Evolutionary conservation across 2,888 invertebrate genomes (phyloP).

Genomic region (Masnerella sp.): DNA sequence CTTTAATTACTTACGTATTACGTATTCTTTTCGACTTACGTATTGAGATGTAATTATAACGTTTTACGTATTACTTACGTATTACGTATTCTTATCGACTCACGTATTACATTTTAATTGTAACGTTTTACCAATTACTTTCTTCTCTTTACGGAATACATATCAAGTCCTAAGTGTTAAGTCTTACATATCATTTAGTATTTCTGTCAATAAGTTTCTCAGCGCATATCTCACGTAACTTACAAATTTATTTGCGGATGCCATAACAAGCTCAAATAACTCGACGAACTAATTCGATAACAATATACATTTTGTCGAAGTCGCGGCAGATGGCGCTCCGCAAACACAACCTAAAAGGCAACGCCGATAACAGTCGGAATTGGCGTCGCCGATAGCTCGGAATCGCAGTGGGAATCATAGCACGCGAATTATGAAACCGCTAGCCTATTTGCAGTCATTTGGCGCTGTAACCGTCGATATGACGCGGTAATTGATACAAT

Average conservation of each 20-base stretch:
- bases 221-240: no score
- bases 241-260: neutral
- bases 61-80: no score
- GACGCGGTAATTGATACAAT: slow-evolving; percentile 41
- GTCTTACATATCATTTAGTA: no score
- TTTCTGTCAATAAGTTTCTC: no score
- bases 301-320: neutral
- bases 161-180: no score
- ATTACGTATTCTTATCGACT: no score
- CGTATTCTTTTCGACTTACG: no score
- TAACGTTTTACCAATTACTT: no score
- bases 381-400: slow-evolving; percentile 10
- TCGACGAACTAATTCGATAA: neutral
- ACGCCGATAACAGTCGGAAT: slow-evolving; percentile 5
- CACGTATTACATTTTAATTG: no score
- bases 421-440: slow-evolving; percentile 39
- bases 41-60: no score
- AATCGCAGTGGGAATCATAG: slow-evolving; percentile 18
- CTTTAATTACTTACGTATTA: no score
- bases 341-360: slow-evolving; percentile 27
- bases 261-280: neutral
- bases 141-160: no score
- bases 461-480: slow-evolving; percentile 30
- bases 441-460: slow-evolving; percentile 43
- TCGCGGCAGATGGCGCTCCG: slow-evolving; percentile 17